Evolutionary conservation across 2,113 vertebrate genomes (phyloP), one percentile per base, ranked within the genome.

Genomic region (Aleadryas rufinucha): DNA sequence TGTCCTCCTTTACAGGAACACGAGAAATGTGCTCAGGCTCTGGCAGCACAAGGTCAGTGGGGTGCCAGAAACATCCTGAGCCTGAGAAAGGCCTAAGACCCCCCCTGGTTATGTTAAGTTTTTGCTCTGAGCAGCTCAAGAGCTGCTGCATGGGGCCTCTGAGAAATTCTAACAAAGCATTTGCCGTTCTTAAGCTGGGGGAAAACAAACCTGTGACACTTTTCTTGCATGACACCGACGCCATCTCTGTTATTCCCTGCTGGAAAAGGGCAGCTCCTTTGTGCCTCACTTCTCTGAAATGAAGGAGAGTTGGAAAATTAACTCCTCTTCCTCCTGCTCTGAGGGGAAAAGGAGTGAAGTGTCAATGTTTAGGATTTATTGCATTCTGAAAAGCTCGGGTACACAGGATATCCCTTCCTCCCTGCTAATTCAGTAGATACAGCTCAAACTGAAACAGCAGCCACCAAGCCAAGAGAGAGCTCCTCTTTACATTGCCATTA

Each of bases 21-120:
- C 0, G 0, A 13, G 61, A 14, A n/a, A 63, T 3, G 18, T 6
- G 23, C 70, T 16, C 31, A 18, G 60, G n/a, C 49, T 69, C 37
- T 85, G 54, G 39, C 66, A 92, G 54, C 79, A 69, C 59, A 3
- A 53, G 69, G 72, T 42, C 71, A n/a, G 3, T 11, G 33, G 13
- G 52, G n/a, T 33, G 52, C 52, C 50, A 27, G 1, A 2, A 49
- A 63, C 19, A 7, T 2, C 21, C 61, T 15, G 69, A 71, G 68
- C 64, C 64, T 3, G 16, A 68, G 15, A 21, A 63, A 57, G 31
- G 41, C 11, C 63, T 30, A 84, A 68, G 11, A 3, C 2, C 16
- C 10, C 63, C 5, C 0, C n/a, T n/a, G 3, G 53, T 5, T 59
- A 22, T 50, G 86, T 7, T 18, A 26, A 81, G 45, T 10, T 90